Base-by-base conservation (phyloP, 1,140 invertebrate species). In the Lanistes nyassanus region DNA sequence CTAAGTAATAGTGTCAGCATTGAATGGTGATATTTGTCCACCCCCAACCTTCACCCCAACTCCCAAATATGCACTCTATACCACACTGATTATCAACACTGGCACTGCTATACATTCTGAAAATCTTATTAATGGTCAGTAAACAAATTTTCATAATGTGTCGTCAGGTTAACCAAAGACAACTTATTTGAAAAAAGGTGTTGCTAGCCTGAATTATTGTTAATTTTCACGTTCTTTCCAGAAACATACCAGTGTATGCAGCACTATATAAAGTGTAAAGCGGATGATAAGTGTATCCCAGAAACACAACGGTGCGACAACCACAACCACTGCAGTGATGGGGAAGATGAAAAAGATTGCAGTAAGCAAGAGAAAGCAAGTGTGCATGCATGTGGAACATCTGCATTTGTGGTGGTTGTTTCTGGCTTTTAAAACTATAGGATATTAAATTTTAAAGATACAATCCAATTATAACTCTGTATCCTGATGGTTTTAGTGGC, bases 221-320 rank as follows among this genome's bases (percentile, higher is more conserved):
- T 23, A 42, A 56, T 51, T 5, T 74, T 65, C 23, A 37, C 66
- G 56, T 42, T 71, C 26, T 71, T 58, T 4, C n/a, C 76, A 86
- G 84, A 73, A 26, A 53, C 75, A 4, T 86, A 92, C 83, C 87
- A 88, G 0, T 92, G 82, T 74, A 51, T 81, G 68, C 76, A 80
- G 39, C 79, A 81, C 53, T 82, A 80, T 60, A 76, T 82, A 29
- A 81, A 85, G 72, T 87, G 86, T 80, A n/a, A 74, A 23, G 75
- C 68, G 5, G 80, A 82, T 11, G 76, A 76, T 53, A 95, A 95
- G 75, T 92, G 92, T 82, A 92, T 93, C 75, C 92, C 92, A 16
- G 89, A 89, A 68, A 90, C 88, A 86, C 92, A 92, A 90, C 87
- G 86, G 79, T 93, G 92, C 88, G 92, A 92, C 80, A 80, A 79